Conservation (phyloP, 2,888 invertebrate species). For the Amphipyra tragopoginis region DNA sequence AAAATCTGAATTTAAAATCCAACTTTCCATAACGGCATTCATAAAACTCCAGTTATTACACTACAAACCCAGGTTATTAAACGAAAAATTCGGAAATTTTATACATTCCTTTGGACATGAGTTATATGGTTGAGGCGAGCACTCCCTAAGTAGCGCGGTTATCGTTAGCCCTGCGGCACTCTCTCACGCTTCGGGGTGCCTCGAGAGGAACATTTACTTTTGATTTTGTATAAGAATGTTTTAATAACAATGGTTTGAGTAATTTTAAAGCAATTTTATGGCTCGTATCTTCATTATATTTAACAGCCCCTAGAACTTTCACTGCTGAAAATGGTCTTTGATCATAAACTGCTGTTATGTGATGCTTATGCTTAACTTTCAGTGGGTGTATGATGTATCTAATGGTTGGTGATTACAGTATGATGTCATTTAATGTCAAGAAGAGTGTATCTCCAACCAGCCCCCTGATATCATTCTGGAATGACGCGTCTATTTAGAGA, state of each 20-base stretch:
- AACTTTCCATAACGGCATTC: slow-evolving; percentile 32
- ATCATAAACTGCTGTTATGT: too few relatives aligned
- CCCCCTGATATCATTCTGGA: too few relatives aligned
- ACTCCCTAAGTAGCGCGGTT: slow-evolving; percentile 46
- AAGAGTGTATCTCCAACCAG: too few relatives aligned
- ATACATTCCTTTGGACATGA: slow-evolving; percentile 54
- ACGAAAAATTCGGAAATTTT: slow-evolving; percentile 58
- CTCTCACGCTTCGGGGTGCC: slow-evolving; percentile 55
- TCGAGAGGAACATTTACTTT: slow-evolving; percentile 23
- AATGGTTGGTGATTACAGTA: too few relatives aligned
- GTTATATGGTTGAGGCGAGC: slow-evolving; percentile 33
- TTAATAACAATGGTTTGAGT: slow-evolving; percentile 32
- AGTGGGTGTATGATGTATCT: too few relatives aligned
- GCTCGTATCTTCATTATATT: background rate
- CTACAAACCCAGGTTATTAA: slow-evolving; percentile 34
- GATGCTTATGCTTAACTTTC: too few relatives aligned
- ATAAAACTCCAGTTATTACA: slow-evolving; percentile 36
- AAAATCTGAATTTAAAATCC: slow-evolving; percentile 7
- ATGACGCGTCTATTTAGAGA: too few relatives aligned
- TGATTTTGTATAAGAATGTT: slow-evolving; percentile 41
- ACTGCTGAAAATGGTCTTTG: background rate
- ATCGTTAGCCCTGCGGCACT: slow-evolving; percentile 50
- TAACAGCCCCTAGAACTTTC: background rate
- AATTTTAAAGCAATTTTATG: background rate
- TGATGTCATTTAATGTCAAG: too few relatives aligned